phyloP scores from a whole-genome alignment of 2,113 vertebrate species.

The Engraulis encrasicolus region DNA sequence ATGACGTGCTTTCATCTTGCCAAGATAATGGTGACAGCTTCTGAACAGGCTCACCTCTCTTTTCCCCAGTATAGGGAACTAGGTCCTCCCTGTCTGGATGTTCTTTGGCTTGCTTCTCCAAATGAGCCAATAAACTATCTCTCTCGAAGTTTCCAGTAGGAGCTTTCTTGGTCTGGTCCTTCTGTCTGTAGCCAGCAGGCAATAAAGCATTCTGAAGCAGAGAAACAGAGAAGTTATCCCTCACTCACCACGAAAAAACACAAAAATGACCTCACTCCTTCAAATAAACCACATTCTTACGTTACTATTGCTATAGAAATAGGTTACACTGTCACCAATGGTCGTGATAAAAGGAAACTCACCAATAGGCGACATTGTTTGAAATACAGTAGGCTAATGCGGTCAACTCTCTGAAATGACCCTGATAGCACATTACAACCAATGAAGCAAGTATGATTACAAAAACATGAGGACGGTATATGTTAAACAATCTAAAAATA shows the following conservation, averaged over 20 bases:
- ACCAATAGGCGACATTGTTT: not conserved
- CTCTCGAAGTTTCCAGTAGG: conserved; percentile 92
- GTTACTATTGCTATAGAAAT: not conserved
- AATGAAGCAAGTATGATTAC: not conserved
- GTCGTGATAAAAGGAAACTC: not conserved
- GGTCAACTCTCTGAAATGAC: not conserved
- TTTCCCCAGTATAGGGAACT: conserved; percentile 95
- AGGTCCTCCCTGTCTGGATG: conserved; percentile 92
- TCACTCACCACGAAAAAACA: not conserved
- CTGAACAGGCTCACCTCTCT: conserved; percentile 82
- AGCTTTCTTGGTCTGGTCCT: conserved; percentile 95
- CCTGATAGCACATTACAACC: not conserved
- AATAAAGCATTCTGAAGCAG: conserved; percentile 85
- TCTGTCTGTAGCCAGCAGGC: conserved; percentile 92
- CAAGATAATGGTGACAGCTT: not conserved
- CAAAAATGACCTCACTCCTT: no score
- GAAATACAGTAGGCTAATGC: not conserved
- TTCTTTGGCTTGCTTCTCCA: conserved; percentile 96
- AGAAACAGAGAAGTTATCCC: not conserved
- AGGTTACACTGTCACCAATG: not conserved
- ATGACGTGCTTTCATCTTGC: not conserved
- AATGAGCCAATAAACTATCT: conserved; percentile 91
- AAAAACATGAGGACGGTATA: not conserved
- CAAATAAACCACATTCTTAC: no score
- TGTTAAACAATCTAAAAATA: conserved; percentile 11